phyloP scores from a whole-genome alignment of 2,797 vertebrate species.

The Lacerta bilineata region DNA sequence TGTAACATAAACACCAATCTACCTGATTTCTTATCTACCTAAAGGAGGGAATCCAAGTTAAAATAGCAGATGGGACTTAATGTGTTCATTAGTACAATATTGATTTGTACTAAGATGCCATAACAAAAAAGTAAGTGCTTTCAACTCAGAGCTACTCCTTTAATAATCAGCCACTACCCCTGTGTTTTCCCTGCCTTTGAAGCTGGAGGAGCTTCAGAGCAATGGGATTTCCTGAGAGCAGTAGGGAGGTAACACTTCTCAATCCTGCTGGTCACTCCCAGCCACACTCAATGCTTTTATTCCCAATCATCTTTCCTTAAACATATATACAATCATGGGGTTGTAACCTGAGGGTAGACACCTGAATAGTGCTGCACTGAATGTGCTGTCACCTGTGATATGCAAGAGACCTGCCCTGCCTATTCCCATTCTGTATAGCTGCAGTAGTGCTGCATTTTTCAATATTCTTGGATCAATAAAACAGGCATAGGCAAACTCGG shows the following conservation, averaged over 20 bases:
- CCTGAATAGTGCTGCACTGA: background rate
- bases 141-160: no score
- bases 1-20: background rate
- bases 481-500: no score
- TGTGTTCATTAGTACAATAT: background rate
- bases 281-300: no score
- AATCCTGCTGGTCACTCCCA: no score
- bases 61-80: background rate
- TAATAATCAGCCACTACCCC: no score
- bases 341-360: background rate
- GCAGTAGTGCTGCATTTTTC: background rate
- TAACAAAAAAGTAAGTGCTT: no score
- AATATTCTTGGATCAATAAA: background rate
- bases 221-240: no score
- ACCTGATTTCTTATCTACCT: background rate
- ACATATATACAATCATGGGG: no score
- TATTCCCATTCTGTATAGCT: background rate
- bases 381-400: background rate
- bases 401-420: background rate
- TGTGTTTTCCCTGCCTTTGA: no score
- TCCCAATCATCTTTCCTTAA: no score
- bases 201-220: no score
- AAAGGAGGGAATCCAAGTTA: background rate
- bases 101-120: background rate
- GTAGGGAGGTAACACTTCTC: no score